Percentiles rank a stretch among this genome's conserved stretches.
Conservation (phyloP, 2,888 invertebrate genomes). For the Bugulina stolonifera region DNA sequence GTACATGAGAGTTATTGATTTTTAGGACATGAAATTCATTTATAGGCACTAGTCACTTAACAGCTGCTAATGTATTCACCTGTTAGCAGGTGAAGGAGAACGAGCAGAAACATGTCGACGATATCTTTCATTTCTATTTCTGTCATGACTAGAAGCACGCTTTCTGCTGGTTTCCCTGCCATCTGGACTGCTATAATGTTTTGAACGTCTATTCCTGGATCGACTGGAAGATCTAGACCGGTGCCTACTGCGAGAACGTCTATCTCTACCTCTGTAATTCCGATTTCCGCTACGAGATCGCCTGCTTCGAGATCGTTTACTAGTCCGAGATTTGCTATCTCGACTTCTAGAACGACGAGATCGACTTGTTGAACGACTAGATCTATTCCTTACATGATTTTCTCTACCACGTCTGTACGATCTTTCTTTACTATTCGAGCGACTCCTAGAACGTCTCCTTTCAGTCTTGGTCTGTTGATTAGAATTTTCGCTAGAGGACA, state of each 20-base stretch:
- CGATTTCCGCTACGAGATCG: not conserved
- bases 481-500: not conserved
- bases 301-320: not conserved
- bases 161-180: not conserved
- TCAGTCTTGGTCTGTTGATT: not conserved
- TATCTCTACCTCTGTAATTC: not conserved
- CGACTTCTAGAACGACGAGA: not conserved
- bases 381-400: not conserved
- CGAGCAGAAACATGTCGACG: no score
- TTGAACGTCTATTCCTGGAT: not conserved
- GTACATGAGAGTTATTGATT: no score
- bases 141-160: not conserved
- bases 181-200: not conserved
- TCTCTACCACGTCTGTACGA: not conserved
- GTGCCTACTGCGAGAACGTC: slow-evolving; percentile 1
- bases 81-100: no score
- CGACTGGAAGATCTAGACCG: not conserved
- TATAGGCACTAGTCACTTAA: no score
- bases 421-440: not conserved
- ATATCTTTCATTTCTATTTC: not conserved
- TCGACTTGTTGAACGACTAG: not conserved
- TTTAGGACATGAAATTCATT: no score
- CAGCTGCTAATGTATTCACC: no score
- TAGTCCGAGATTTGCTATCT: not conserved
- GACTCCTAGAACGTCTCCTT: not conserved